phyloP scores from a whole-genome alignment of 2,113 vertebrate genomes.

The Amazona guildingii region DNA sequence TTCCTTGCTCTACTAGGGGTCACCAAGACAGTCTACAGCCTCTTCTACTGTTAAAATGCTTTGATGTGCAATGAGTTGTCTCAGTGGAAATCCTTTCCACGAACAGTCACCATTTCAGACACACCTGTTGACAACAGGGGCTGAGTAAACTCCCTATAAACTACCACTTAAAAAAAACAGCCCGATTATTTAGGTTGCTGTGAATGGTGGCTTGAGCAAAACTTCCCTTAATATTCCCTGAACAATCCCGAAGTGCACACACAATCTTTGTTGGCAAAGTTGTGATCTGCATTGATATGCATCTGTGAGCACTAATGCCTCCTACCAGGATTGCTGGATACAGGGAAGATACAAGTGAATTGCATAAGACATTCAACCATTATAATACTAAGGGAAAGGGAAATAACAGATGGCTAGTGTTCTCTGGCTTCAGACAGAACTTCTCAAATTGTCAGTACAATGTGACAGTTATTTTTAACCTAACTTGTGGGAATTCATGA shows the following conservation, averaged over 20 bases:
- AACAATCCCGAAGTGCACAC: not conserved
- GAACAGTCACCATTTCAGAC: not conserved
- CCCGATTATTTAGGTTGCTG: not conserved
- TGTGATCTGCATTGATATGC: not conserved
- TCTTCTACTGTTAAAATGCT: not conserved
- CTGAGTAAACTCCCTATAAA: not conserved
- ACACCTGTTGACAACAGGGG: not conserved
- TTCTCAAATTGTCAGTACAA: not conserved
- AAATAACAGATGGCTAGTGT: not conserved
- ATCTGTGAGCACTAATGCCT: not conserved
- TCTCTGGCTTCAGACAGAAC: not conserved
- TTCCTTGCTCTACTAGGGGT: not conserved
- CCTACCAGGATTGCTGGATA: not conserved
- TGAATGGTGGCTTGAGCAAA: not conserved
- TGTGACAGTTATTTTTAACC: not conserved
- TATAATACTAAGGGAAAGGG: not conserved
- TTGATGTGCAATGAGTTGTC: not conserved
- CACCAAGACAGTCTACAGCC: not conserved
- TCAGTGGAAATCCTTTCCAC: not conserved
- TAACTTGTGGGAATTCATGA: not conserved
- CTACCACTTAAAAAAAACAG: not conserved
- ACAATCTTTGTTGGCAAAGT: not conserved
- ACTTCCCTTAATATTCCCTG: not conserved
- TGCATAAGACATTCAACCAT: not conserved
- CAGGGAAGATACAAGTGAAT: not conserved